Evolutionary conservation across 1,140 invertebrate genomes (phyloP), one percentile per base, ranked within the genome.

Genomic region (Augochlora pura): DNA sequence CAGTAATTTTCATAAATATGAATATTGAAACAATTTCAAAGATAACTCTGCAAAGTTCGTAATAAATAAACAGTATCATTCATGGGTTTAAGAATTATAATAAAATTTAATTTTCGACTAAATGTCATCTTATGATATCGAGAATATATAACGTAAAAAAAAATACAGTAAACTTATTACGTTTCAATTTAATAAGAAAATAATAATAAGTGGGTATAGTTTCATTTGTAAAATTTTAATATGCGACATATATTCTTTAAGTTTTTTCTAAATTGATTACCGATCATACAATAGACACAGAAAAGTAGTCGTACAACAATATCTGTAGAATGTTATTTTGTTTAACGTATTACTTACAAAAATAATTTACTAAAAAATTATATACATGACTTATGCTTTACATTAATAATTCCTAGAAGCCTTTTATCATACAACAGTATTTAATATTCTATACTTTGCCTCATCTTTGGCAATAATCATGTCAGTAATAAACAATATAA

Each of bases 401-500:
- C 32, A 77, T 52, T 57, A 54, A 46, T 75, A 25, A 39, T 42
- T 42, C 18, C 9, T 49, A 76, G 32, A 32, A 59, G 23, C 21
- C 52, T 16, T 21, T 76, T 69, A 69, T 69, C 39, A 46, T 23
- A 25, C 66, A 76, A 77, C 9, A 52, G 23, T 14, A 63, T 54
- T 49, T 39, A 39, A 14, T 16, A 4, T 9, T 1, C 12, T 27
- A 46, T 72, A 25, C 52, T 49, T 32, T 23, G 65, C 39, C 52
- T 77, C 25, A 76, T 76, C 21, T n/a, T 67, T n/a, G 68, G 39
- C 46, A 66, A 12, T 64, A 59, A 66, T 38, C 73, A 65, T 42
- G 23, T 70, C 72, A 82, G n/a, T 25, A 74, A 66, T 14, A 77
- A 25, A 65, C 21, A 59, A 52, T 80, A 85, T 65, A 80, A 74